These are phyloP conservation scores for Drosophila kepulauana DNA, from an alignment of 1,140 invertebrate species.

Conservation along the genomic window DNA sequence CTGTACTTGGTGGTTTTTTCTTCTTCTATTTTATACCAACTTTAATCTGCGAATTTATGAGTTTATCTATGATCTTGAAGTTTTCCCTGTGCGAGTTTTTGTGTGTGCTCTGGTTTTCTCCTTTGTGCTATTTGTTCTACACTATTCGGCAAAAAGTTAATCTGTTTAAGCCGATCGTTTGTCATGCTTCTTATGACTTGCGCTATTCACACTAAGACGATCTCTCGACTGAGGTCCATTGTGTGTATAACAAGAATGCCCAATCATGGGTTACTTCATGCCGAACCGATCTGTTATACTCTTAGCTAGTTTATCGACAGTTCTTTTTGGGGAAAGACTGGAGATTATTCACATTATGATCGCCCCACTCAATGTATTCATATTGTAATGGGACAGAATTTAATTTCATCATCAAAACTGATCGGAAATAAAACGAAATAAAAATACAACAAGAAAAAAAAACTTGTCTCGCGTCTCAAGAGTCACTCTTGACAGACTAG, in stretches of 20 bases:
- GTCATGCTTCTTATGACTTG: conserved; percentile 39
- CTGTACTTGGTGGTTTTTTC: not conserved
- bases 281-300: conserved; percentile 11
- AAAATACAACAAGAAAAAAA: conserved; percentile 5
- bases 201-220: conserved; percentile 6
- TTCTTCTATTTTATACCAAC: not conserved
- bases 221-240: conserved; percentile 16
- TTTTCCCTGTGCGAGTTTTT: not conserved
- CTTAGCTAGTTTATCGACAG: not conserved
- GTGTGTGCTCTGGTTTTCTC: conserved; percentile 14
- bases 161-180: conserved; percentile 44
- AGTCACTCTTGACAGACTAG: not conserved
- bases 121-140: conserved; percentile 20
- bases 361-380: conserved; percentile 32
- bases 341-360: conserved; percentile 21
- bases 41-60: conserved; percentile 41
- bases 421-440: conserved; percentile 25
- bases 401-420: conserved; percentile 29
- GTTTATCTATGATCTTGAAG: conserved; percentile 12
- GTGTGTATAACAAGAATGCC: conserved; percentile 31
- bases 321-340: conserved; percentile 7
- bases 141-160: conserved; percentile 23
- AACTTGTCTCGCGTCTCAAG: conserved; percentile 13
- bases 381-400: conserved; percentile 36
- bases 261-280: conserved; percentile 30